Base-by-base conservation (phyloP, 2,888 invertebrate genomes). In the Schizaphis graminum region DNA sequence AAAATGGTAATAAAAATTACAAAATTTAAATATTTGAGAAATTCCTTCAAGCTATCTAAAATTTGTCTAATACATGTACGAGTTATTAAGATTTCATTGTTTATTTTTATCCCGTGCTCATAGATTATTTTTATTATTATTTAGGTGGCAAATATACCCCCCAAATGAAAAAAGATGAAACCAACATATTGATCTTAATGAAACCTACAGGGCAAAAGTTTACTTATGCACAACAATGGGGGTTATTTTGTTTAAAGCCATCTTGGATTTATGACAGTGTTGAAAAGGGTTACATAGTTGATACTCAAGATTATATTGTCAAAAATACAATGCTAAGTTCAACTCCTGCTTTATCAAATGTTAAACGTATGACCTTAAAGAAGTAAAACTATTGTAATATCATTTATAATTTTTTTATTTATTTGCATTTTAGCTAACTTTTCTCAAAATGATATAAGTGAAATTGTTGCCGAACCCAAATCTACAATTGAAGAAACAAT, bases 241-340 rank as follows among this genome's bases (percentile, higher is more conserved):
- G 96, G 84, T 96, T 97, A n/a, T 96, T 97, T 84, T 98, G 98
- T 95, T 97, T 99, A 0, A 96, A 96, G 28, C 97, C 97, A 0
- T 96, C 97, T 4, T 99, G 99, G 99, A 96, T 99, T 84, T 96
- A 96, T 94, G 98, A 98, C 57, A 98, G 98, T n/a, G 96, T 97
- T 0, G 96, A 97, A 53, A 97, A 96, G 53, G 98, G 98, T 0
- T 97, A 97, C 44, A 61, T 94, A 44, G n/a, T 94, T 49, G 91
- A 86, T 24, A 88, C 56, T 92, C 84, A 49, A 53, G 92, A 86
- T 35, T 94, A 94, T 88, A 77, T 92, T 24, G 88, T 94, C 41
- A 93, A 86, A 84, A 49, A 84, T 89, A 87, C 67, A 53, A 91
- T 91, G 94, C 47, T 91, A 44, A 91, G 91, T 91, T 94, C 94